Evolutionary conservation across 2,888 invertebrate genomes (phyloP), one percentile per base, ranked within the genome.

Genomic region (Cerastis leucographa): DNA sequence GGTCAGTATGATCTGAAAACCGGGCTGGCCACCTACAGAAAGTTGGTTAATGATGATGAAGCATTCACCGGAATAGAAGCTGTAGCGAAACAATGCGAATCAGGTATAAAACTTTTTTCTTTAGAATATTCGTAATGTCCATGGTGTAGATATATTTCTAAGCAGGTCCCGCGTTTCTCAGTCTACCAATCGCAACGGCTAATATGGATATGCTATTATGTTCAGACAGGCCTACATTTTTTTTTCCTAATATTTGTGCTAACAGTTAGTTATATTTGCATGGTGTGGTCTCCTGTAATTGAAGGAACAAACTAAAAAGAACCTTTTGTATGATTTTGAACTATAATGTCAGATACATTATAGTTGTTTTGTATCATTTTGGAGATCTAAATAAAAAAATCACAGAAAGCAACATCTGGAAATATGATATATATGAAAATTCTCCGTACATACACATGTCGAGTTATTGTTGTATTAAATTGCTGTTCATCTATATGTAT

Each of bases 1-100:
- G 71, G 44, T 12, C 44, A 73, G 35, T 73, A 73, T 19, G 73
- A 73, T 71, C n/a, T 71, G 71, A 14, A 73, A 8, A 35, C 29
- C n/a, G 29, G n/a, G 7, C 12, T 71, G 35, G n/a, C n/a, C 19
- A 46, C n/a, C 14, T 69, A 29, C 19, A 73, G 9, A 42, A 71
- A 71, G 8, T 2, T 5, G 14, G 4, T n/a, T 22, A 14, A 7
- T 11, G 9, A 17, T 17, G 29, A 70, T 44, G 8, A 6, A 11
- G 25, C 2, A 3, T 71, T 44, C 8, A n/a, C n/a, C n/a, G 3
- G 2, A 11, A 7, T 56, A 12, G 42, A n/a, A 71, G 5, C 3
- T 2, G 12, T 46, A 35, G 72, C 19, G 6, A 56, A 46, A 40
- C 29, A 46, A 56, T 73, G 72, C 14, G 29, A 35, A 59, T 46